Evolutionary conservation across 2,888 invertebrate genomes (phyloP).

Genomic region (Netelia melanura): DNA sequence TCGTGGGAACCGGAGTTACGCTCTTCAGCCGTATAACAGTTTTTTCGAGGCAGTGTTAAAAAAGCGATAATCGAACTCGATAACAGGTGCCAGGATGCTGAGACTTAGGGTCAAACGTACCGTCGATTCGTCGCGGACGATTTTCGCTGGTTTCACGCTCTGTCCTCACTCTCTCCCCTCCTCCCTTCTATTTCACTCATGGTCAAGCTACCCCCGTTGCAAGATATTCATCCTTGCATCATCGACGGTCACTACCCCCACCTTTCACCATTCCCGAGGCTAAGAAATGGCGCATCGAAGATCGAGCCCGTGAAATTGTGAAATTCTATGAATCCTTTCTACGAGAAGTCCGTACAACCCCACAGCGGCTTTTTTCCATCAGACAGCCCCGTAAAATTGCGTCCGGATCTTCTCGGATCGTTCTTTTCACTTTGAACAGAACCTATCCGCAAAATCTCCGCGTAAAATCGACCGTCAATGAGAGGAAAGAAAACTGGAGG

Average conservation of each 20-base stretch:
- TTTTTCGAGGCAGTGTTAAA: background rate
- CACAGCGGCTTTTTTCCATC: constrained; percentile 38
- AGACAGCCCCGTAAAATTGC: constrained; percentile 45
- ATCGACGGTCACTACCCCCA: constrained; percentile 61
- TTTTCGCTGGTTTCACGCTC: constrained; percentile 75
- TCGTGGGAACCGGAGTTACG: constrained; percentile 58
- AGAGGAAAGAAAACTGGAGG: constrained; percentile 33
- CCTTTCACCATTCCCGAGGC: background rate
- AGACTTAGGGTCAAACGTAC: constrained; percentile 73
- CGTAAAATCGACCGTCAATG: constrained; percentile 74
- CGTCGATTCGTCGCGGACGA: constrained; percentile 75
- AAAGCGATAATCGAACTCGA: constrained; percentile 59
- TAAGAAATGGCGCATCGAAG: constrained; percentile 45
- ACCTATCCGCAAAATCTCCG: constrained; percentile 68
- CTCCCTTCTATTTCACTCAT: background rate
- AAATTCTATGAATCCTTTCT: constrained; percentile 59
- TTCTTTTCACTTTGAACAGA: constrained; percentile 50
- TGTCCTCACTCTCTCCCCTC: constrained; percentile 55
- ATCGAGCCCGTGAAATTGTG: constrained; percentile 66
- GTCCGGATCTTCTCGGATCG: constrained; percentile 40
- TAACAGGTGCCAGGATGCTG: constrained; percentile 81
- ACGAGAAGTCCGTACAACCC: background rate
- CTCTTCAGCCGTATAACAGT: background rate
- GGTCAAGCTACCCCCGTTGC: constrained; percentile 47
- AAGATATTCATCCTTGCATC: constrained; percentile 55